These are phyloP conservation scores for Pimephales promelas DNA, from an alignment of 2,113 vertebrate genomes.

Conservation along the genomic window DNA sequence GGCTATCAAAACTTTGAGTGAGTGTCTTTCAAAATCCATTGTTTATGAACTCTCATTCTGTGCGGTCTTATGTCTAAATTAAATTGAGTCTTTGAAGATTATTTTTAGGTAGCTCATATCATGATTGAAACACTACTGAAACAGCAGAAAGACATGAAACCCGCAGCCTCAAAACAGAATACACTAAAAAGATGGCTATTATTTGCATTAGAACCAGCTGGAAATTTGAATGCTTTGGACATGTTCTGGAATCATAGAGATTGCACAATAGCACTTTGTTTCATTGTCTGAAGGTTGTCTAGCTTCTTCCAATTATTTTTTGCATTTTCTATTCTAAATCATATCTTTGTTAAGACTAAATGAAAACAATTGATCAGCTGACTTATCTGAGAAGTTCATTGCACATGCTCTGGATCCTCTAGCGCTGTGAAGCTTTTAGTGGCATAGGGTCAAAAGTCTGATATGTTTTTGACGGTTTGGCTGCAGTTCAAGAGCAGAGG, in stretches of 20 bases:
- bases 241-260: background rate
- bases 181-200: background rate
- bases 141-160: background rate
- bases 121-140: background rate
- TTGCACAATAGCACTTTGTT: background rate
- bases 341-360: background rate
- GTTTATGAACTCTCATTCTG: background rate
- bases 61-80: background rate
- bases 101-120: background rate
- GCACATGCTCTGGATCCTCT: background rate
- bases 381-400: background rate
- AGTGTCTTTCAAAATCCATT: background rate
- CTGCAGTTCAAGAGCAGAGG: conserved; percentile 21
- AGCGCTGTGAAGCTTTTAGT: background rate
- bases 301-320: background rate
- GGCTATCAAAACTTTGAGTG: background rate
- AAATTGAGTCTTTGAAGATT: background rate
- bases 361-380: background rate
- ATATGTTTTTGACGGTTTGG: conserved; percentile 45
- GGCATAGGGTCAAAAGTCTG: conserved; percentile 62
- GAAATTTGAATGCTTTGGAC: conserved; percentile 3
- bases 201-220: background rate
- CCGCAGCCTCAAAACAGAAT: background rate
- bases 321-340: background rate
- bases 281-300: background rate